These are phyloP conservation scores for Sprattus sprattus DNA, from an alignment of 2,113 vertebrate genomes.

Conservation along the genomic window DNA sequence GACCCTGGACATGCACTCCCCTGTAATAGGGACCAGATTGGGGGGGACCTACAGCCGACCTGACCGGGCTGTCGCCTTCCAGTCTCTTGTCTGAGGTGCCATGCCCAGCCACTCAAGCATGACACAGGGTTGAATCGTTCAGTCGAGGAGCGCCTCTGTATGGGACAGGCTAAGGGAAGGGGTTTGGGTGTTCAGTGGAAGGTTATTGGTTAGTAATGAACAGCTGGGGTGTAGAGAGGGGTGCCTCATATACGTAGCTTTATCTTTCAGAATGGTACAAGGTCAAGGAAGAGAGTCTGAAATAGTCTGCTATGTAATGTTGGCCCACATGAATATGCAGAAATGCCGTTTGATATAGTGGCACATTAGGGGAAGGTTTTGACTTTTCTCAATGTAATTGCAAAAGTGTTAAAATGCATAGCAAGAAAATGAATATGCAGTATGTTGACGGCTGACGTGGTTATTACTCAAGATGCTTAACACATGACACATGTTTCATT, in stretches of 20 bases:
- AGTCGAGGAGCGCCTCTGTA: background rate
- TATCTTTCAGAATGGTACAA: background rate
- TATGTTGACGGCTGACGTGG: background rate
- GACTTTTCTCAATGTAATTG: background rate
- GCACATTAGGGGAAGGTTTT: background rate
- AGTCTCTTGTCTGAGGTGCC: background rate
- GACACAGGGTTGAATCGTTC: no score
- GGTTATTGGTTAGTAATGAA: background rate
- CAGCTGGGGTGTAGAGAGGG: background rate
- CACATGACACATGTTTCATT: background rate
- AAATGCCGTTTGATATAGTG: background rate
- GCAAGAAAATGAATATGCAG: background rate
- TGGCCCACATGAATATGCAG: background rate
- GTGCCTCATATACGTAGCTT: background rate
- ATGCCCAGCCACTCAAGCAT: background rate
- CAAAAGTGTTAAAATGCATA: background rate
- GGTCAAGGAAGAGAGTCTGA: background rate
- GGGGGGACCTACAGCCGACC: slow-evolving; percentile 41
- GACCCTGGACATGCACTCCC: slow-evolving; percentile 44
- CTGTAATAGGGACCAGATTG: slow-evolving; percentile 49
- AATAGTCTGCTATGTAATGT: background rate
- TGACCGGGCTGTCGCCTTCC: background rate
- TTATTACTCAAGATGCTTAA: background rate
- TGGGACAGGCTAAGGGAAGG: background rate
- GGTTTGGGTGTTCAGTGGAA: background rate